Conservation (phyloP, 2,113 vertebrate genomes). For the Neomonachus schauinslandi region DNA sequence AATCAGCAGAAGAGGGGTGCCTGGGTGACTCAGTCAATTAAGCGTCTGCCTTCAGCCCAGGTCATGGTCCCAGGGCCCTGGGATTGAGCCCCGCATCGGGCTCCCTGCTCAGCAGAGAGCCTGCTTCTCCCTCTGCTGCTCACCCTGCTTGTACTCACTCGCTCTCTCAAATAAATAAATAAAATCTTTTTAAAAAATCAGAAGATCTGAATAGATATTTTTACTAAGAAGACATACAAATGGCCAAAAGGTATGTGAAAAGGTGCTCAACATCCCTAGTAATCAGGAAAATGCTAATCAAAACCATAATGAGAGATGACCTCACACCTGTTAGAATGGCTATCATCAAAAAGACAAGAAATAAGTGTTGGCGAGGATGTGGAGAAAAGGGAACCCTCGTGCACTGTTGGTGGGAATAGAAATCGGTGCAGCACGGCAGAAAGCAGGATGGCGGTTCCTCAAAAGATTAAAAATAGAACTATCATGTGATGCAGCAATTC, state of each 20-base stretch:
- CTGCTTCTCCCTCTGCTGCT: background rate
- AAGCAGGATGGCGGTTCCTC: background rate
- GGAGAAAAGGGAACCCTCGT: background rate
- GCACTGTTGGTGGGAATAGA: background rate
- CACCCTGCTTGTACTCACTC: too few species aligned
- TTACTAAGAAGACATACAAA: background rate
- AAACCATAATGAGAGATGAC: background rate
- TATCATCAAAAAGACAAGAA: background rate
- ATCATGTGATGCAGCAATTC: background rate
- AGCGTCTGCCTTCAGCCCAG: background rate
- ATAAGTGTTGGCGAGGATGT: background rate
- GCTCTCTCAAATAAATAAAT: background rate
- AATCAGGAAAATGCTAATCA: background rate
- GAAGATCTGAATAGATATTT: background rate
- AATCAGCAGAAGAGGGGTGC: background rate
- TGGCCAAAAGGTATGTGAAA: background rate
- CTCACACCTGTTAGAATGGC: background rate
- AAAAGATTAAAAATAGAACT: background rate
- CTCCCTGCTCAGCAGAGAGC: too few species aligned
- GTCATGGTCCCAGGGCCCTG: too few species aligned
- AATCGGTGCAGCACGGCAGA: background rate
- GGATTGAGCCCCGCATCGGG: background rate
- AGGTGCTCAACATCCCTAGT: background rate
- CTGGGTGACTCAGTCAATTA: background rate
- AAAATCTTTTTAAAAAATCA: background rate